Evolutionary conservation across 2,888 invertebrate genomes (phyloP).

Genomic region (Parochlus steinenii): DNA sequence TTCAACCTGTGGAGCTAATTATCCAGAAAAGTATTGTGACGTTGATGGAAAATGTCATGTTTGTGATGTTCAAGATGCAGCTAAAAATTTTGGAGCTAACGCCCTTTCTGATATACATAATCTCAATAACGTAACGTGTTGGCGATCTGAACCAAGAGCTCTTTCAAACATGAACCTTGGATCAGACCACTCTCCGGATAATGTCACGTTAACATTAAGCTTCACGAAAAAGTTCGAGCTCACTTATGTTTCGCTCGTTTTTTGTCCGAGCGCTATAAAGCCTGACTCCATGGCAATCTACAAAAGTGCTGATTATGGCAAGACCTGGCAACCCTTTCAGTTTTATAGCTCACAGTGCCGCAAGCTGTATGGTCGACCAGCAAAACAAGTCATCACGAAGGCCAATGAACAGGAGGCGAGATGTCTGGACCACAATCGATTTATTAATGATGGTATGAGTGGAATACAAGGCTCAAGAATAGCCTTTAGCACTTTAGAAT

Average conservation of each 20-base stretch:
- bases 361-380: constrained; percentile 75
- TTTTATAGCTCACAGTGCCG: constrained; percentile 92
- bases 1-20: constrained; percentile 74
- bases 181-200: constrained; percentile 67
- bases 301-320: constrained; percentile 93
- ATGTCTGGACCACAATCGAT: constrained; percentile 77
- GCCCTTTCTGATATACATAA: constrained; percentile 93
- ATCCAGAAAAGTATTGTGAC: constrained; percentile 64
- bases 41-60: constrained; percentile 46
- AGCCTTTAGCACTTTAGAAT: constrained; percentile 93
- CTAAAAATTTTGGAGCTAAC: constrained; percentile 60
- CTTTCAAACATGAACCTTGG: constrained; percentile 41
- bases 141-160: constrained; percentile 82
- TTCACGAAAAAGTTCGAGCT: constrained; percentile 94
- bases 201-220: constrained; percentile 83
- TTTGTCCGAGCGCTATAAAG: constrained; percentile 79
- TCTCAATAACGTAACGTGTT: constrained; percentile 93
- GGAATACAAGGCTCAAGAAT: constrained; percentile 52
- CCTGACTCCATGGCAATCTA: constrained; percentile 96
- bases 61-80: constrained; percentile 68
- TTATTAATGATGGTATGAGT: constrained; percentile 45
- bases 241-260: constrained; percentile 91
- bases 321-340: constrained; percentile 96
- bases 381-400: constrained; percentile 75
- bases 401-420: constrained; percentile 96